Conservation (phyloP, 2,888 invertebrate genomes). For the Liposcelis brunnea region DNA sequence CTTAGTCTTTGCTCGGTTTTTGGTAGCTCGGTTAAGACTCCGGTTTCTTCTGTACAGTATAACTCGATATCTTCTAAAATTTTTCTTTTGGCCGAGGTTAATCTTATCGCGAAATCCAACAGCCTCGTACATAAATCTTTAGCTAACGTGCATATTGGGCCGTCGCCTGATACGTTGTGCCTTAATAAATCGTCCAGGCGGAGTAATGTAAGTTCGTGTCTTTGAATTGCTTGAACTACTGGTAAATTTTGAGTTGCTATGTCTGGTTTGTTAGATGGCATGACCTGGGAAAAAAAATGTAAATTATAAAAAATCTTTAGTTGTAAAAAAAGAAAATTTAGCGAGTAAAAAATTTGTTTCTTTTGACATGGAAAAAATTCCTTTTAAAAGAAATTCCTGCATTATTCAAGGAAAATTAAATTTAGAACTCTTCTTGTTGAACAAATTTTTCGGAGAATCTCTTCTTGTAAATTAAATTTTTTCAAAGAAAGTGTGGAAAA, state of each 20-base stretch:
- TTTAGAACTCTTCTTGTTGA: no score
- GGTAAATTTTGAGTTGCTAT: conserved; percentile 30
- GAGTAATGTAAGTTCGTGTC: conserved; percentile 55
- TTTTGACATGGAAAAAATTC: no score
- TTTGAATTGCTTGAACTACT: conserved; percentile 51
- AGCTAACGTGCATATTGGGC: conserved; percentile 42
- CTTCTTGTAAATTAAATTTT: neutral
- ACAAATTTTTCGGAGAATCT: no score
- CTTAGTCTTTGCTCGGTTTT: conserved; percentile 46
- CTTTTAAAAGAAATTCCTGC: no score
- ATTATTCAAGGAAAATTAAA: no score
- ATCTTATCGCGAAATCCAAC: conserved; percentile 57
- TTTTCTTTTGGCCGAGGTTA: conserved; percentile 65
- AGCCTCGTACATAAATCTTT: conserved; percentile 50
- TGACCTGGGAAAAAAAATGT: conserved; percentile 3
- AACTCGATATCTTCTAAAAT: conserved; percentile 67
- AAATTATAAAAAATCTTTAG: conserved; percentile 9
- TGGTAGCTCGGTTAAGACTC: conserved; percentile 37
- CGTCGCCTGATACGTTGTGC: conserved; percentile 45
- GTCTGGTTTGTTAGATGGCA: conserved; percentile 8
- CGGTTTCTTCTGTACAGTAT: conserved; percentile 41
- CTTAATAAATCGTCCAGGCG: conserved; percentile 57
- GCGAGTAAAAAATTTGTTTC: neutral
- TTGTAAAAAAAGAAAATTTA: neutral
- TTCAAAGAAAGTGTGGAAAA: conserved; percentile 19